A percentile compares a stretch with the other conserved stretches of the same genome.
Conservation (phyloP, 2,888 invertebrate species). For the Drosophila lutescens region DNA sequence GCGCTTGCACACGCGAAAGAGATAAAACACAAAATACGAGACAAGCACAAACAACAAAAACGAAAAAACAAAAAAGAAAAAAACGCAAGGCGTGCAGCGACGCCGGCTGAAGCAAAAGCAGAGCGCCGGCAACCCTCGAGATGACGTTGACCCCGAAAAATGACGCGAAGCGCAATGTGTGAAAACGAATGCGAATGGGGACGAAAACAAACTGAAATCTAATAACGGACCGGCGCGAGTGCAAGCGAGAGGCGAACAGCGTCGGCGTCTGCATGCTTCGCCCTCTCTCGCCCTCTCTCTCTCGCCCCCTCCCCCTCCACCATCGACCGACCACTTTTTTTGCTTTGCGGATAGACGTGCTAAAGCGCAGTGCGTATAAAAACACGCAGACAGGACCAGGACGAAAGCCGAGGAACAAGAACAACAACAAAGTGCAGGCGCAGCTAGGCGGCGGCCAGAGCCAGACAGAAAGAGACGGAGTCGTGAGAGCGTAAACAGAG, state of each 20-base stretch:
- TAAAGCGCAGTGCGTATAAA: slow-evolving; percentile 76
- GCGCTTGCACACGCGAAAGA: slow-evolving; percentile 14
- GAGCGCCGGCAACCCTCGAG: slow-evolving; percentile 78
- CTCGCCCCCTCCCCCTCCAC: not conserved
- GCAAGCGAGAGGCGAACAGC: slow-evolving; percentile 52
- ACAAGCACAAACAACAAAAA: slow-evolving; percentile 22
- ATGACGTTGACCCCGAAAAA: slow-evolving; percentile 83
- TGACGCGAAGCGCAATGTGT: slow-evolving; percentile 76
- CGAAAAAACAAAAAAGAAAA: slow-evolving; percentile 15
- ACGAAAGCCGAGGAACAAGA: slow-evolving; percentile 50
- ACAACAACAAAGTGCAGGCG: slow-evolving; percentile 34
- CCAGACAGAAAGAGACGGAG: slow-evolving; percentile 39
- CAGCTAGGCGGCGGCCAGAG: slow-evolving; percentile 60
- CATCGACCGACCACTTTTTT: not conserved
- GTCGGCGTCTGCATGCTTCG: slow-evolving; percentile 32
- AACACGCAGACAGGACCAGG: slow-evolving; percentile 73
- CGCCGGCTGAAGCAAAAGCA: slow-evolving; percentile 34
- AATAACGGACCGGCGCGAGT: slow-evolving; percentile 61
- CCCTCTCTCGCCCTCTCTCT: slow-evolving; percentile 10
- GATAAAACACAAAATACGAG: slow-evolving; percentile 22
- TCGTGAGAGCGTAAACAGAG: slow-evolving; percentile 39
- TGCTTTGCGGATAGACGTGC: slow-evolving; percentile 71
- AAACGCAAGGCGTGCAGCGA: slow-evolving; percentile 49
- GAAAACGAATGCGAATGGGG: slow-evolving; percentile 75
- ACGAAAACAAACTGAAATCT: slow-evolving; percentile 78